Percentiles rank a stretch among this genome's conserved stretches.
Evolutionary conservation across 2,113 vertebrate genomes (phyloP).

Genomic region (Trematocara macrostoma): DNA sequence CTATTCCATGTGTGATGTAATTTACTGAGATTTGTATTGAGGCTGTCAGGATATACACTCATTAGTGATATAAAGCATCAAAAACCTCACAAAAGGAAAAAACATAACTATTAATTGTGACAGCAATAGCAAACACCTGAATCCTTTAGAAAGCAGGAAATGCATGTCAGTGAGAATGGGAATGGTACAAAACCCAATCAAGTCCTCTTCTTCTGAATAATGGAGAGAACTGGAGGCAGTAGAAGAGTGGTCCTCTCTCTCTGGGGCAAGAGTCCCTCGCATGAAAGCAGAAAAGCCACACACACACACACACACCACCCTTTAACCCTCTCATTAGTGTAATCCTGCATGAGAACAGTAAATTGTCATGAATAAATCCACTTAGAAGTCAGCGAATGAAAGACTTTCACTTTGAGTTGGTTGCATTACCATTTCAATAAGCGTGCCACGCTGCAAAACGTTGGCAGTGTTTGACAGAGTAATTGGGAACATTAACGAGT

Average conservation of each 20-base stretch:
- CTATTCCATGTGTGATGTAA: not conserved
- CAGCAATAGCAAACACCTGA: conserved; percentile 5
- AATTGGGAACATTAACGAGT: conserved; percentile 71
- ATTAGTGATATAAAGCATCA: conserved; percentile 3
- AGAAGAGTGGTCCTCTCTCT: conserved; percentile 36
- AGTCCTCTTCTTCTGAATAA: conserved; percentile 53
- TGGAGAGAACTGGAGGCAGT: conserved; percentile 37
- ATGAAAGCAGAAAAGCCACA: conserved; percentile 52
- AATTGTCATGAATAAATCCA: conserved; percentile 77
- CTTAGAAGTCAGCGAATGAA: conserved; percentile 65
- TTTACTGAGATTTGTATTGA: not conserved
- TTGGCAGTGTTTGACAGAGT: conserved; percentile 62
- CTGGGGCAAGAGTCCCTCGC: conserved; percentile 41
- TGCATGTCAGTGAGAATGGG: not conserved
- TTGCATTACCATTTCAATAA: conserved; percentile 75
- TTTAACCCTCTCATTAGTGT: conserved; percentile 75
- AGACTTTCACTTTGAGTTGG: conserved; percentile 63
- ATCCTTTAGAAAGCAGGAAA: conserved; percentile 27
- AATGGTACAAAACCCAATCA: conserved; percentile 49
- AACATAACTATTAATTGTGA: not conserved
- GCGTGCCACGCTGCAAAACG: conserved; percentile 38
- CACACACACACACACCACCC: conserved; percentile 4
- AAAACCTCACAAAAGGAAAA: not conserved
- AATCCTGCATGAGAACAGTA: conserved; percentile 66
- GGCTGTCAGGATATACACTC: not conserved